Evolutionary conservation across 2,797 vertebrate genomes (phyloP).

Genomic region (Hemibagrus guttatus): DNA sequence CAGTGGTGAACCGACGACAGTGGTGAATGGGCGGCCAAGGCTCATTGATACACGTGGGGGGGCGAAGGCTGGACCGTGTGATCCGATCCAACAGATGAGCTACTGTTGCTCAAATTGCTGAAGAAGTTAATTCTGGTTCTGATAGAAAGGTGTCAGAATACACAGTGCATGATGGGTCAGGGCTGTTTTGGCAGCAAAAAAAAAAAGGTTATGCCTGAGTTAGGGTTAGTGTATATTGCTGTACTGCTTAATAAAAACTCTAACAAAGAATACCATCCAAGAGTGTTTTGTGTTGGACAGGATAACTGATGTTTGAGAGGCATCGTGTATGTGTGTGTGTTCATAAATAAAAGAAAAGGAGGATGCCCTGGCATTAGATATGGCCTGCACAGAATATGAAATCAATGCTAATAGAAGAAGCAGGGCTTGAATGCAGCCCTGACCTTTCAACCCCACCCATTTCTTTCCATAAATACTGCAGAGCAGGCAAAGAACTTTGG

Average conservation of each 20-base stretch:
- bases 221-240: not conserved
- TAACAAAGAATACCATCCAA: slow-evolving; percentile 37
- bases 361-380: slow-evolving; percentile 60
- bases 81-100: no score
- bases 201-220: no score
- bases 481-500: slow-evolving; percentile 57
- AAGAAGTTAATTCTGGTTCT: no score
- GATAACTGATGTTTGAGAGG: slow-evolving; percentile 68
- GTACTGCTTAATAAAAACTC: slow-evolving; percentile 16
- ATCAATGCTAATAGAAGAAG: slow-evolving; percentile 69
- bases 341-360: slow-evolving; percentile 74
- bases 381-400: slow-evolving; percentile 57
- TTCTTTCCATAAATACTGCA: slow-evolving; percentile 54
- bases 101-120: no score
- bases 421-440: slow-evolving; percentile 48
- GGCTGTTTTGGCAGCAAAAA: no score
- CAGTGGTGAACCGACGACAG: no score
- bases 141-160: no score
- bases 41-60: no score
- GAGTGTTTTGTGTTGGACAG: slow-evolving; percentile 54
- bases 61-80: no score
- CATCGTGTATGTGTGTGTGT: slow-evolving; percentile 54
- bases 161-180: no score
- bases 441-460: slow-evolving; percentile 63
- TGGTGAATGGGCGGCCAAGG: no score